Base-by-base conservation (phyloP, 1,140 invertebrate genomes). In the Pomacea maculata region DNA sequence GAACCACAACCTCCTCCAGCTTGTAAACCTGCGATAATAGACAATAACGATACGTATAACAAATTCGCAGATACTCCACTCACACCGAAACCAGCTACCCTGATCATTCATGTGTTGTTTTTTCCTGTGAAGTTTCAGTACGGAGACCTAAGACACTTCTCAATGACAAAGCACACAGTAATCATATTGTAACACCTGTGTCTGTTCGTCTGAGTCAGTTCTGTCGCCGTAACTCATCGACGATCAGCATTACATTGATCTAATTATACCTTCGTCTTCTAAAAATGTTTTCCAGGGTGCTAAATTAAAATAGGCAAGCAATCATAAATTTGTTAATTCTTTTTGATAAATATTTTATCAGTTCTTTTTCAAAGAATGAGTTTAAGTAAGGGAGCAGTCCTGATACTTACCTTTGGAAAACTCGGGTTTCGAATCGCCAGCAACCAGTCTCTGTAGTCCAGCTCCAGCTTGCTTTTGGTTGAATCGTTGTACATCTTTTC, bases 361-460 rank as follows among this genome's bases (percentile, higher is more conserved):
- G 34, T 45, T 2, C 34, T 45, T 45, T 45, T 45, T 45, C 5
- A 45, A 45, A 45, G 34, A 45, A 45, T 1, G 34, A 45, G 1
- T 45, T 45, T 45, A 5, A 65, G 2, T 65, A 65, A 65, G 64
- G 70, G 25, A 71, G 70, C n/a, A 17, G 25, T 34, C 5, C 10
- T 14, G 45, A 29, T 45, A 73, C 73, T 65, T 7, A 71, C 79
- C 19, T 72, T 67, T 17, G 25, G 9, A 34, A 82, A 85, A 17
- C 63, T 29, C 4, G 65, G 61, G 67, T 82, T 61, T 15, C 84
- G 45, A 25, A 85, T 83, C 6, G 82, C 84, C 77, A 81, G 45
- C 6, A 85, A 68, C 84, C 84, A 85, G 57, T 85, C 84, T 70
- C 71, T 83, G 75, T 83, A 83, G 74, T 83, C 82, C 63, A 82